These are phyloP conservation scores for Nesidiocoris tenuis DNA, from an alignment of 2,888 invertebrate genomes.

Conservation along the genomic window DNA sequence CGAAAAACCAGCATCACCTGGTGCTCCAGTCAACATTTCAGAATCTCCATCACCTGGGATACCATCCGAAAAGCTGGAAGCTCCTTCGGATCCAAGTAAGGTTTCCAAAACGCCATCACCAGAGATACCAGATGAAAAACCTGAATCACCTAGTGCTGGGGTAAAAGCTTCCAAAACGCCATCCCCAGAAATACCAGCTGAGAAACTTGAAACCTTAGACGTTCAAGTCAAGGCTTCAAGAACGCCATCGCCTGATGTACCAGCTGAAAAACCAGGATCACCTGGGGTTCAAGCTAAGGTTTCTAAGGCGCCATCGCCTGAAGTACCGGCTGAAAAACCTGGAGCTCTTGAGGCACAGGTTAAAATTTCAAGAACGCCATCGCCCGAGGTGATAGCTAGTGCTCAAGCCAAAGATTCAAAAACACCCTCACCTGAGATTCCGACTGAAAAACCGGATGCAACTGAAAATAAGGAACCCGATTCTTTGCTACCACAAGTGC, in stretches of 20 bases:
- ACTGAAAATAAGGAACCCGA: too few species aligned
- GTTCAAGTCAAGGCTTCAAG: not conserved
- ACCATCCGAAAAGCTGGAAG: not conserved
- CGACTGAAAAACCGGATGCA: not conserved
- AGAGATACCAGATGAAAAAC: not conserved
- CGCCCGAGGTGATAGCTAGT: not conserved
- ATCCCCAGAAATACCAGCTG: constrained; percentile 1
- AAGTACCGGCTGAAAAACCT: constrained; percentile 11
- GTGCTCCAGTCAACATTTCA: not conserved
- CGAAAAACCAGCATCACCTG: not conserved
- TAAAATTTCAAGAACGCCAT: not conserved
- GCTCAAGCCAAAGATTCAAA: not conserved
- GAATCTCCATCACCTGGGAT: constrained; percentile 29
- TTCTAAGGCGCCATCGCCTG: constrained; percentile 24
- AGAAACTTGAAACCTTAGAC: not conserved
- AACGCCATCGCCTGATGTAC: not conserved
- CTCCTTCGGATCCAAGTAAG: not conserved
- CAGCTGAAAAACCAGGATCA: not conserved
- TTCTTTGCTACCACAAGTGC: too few species aligned
- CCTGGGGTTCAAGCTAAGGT: not conserved
- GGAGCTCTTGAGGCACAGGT: not conserved
- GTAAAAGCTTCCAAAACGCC: not conserved
- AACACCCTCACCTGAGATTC: not conserved
- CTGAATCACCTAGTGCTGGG: constrained; percentile 7
- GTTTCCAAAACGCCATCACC: not conserved